These are phyloP conservation scores for Leptinotarsa rubiginosa DNA, from an alignment of 2,888 invertebrate genomes.

Conservation along the genomic window DNA sequence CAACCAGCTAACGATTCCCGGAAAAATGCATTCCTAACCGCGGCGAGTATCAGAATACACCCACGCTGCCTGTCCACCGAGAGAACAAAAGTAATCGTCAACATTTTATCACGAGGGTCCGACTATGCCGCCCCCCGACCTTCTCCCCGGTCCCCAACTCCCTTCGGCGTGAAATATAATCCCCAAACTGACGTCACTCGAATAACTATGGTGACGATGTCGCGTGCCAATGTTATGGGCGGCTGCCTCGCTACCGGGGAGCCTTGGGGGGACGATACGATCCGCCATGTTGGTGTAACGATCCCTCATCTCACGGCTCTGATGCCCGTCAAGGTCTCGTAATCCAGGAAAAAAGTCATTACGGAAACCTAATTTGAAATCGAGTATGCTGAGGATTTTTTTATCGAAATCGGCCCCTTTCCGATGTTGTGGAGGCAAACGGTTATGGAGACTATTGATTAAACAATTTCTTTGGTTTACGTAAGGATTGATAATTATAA, in stretches of 20 bases:
- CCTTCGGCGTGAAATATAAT: constrained; percentile 30
- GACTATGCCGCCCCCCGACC: neutral
- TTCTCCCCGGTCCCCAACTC: constrained; percentile 19
- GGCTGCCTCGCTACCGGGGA: neutral
- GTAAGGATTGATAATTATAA: neutral
- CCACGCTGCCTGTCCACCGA: neutral
- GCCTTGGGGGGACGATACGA: neutral
- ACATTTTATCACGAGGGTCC: constrained; percentile 2
- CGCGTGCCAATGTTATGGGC: constrained; percentile 29
- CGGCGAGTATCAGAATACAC: neutral
- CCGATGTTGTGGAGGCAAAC: neutral
- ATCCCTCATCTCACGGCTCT: neutral
- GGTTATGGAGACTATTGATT: neutral
- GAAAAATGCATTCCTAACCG: neutral
- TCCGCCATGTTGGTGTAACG: constrained; percentile 9
- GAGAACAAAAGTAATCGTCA: neutral
- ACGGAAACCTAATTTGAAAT: constrained; percentile 5
- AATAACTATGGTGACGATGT: constrained; percentile 33
- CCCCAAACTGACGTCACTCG: constrained; percentile 33
- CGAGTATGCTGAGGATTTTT: neutral
- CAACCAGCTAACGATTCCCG: too few relatives aligned
- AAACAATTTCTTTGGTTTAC: neutral
- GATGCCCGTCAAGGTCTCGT: constrained; percentile 9
- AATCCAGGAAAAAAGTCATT: constrained; percentile 11
- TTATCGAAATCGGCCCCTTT: neutral